These are phyloP conservation scores for Ptychobarbus kaznakovi DNA, from an alignment of 2,797 vertebrate genomes.

Conservation along the genomic window DNA sequence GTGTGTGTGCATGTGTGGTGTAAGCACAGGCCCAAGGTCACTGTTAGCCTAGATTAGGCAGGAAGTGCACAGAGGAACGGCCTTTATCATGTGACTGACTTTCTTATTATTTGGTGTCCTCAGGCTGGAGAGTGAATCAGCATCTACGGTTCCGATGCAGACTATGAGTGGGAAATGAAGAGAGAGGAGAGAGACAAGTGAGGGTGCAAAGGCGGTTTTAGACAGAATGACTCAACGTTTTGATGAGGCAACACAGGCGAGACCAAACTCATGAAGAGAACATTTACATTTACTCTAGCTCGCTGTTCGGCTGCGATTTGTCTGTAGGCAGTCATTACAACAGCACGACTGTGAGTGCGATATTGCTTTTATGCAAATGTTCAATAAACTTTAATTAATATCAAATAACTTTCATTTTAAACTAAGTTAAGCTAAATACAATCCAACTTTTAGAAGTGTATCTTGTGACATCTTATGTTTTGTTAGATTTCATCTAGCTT, in stretches of 20 bases:
- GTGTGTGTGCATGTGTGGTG: not conserved
- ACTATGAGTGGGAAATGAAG: conserved; percentile 15
- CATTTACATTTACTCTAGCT: conserved; percentile 13
- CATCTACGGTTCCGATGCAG: conserved; percentile 17
- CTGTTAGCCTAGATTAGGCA: conserved; percentile 55
- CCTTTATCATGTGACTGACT: conserved; percentile 46
- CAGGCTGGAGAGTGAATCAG: conserved; percentile 47
- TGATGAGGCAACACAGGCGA: not conserved
- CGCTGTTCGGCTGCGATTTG: not conserved
- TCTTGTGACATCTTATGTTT: not conserved
- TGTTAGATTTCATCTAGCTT: not conserved
- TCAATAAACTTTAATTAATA: not conserved
- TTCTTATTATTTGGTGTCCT: conserved; percentile 52
- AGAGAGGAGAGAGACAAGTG: conserved; percentile 11
- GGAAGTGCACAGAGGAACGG: conserved; percentile 31
- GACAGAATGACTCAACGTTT: conserved; percentile 16
- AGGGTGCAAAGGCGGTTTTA: not conserved
- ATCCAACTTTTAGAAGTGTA: not conserved
- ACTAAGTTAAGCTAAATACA: not conserved
- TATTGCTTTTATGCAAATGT: conserved; percentile 28
- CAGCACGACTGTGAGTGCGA: not conserved
- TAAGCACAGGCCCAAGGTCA: conserved; percentile 53
- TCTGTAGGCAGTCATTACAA: conserved; percentile 4
- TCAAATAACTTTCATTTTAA: not conserved
- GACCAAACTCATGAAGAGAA: conserved; percentile 14